Percentiles rank a stretch among this genome's conserved stretches.
Evolutionary conservation across 1,140 invertebrate species (phyloP).

Genomic region (Drosophila arawakana): DNA sequence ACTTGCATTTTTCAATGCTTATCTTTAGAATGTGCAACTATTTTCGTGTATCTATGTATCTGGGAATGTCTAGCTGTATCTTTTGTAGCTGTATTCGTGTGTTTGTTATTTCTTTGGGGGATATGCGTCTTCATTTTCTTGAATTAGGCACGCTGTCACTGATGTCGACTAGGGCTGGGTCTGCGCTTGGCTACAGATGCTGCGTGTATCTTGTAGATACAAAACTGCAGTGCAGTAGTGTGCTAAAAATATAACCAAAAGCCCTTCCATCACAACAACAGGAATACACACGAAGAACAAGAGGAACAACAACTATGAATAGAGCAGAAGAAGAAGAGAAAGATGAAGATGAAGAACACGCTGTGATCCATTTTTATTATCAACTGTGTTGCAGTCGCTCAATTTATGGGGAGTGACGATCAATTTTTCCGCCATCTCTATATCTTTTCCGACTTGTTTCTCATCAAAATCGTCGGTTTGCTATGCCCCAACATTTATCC

Average conservation of each 20-base stretch:
- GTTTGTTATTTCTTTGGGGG: constrained; percentile 12
- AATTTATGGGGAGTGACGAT: constrained; percentile 29
- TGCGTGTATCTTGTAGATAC: constrained; percentile 46
- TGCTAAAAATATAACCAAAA: constrained; percentile 48
- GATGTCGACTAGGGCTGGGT: constrained; percentile 8
- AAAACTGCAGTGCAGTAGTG: constrained; percentile 31
- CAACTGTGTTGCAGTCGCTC: constrained; percentile 26
- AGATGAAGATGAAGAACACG: constrained; percentile 1
- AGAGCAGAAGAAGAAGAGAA: neutral
- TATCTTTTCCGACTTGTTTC: constrained; percentile 2
- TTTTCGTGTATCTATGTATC: constrained; percentile 38
- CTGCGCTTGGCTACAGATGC: constrained; percentile 25
- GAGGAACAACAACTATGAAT: constrained; percentile 22
- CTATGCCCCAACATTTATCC: constrained; percentile 23
- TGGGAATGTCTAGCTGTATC: constrained; percentile 37
- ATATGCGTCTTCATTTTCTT: constrained; percentile 39
- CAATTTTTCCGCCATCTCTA: constrained; percentile 4
- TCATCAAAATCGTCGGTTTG: constrained; percentile 9
- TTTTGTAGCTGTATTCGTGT: neutral
- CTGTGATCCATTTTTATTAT: constrained; percentile 40
- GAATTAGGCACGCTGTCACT: constrained; percentile 53
- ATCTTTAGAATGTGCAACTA: constrained; percentile 56
- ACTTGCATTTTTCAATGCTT: constrained; percentile 47
- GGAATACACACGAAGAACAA: neutral
- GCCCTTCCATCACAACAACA: constrained; percentile 43